A percentile compares a stretch with the other conserved stretches of the same genome.
These are phyloP conservation scores for Orchesellides sinensis DNA, from an alignment of 2,888 invertebrate genomes.

Conservation along the genomic window DNA sequence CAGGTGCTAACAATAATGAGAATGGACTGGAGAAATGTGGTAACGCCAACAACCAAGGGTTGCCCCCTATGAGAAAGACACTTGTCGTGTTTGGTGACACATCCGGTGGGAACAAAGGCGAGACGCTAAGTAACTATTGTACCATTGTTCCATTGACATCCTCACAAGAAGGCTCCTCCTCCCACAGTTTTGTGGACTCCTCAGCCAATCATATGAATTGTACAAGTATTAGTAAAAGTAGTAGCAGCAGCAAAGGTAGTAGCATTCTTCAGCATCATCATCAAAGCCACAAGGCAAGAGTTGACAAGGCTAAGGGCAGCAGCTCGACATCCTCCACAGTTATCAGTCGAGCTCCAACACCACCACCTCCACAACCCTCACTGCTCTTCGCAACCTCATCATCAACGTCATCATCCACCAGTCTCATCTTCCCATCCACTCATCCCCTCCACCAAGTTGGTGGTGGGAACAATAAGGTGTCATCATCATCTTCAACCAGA, in stretches of 20 bases:
- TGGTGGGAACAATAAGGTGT: too few relatives aligned
- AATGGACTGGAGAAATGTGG: not conserved
- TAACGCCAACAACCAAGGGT: slow-evolving; percentile 4
- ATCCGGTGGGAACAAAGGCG: too few relatives aligned
- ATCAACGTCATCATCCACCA: too few relatives aligned
- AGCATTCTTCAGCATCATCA: not conserved
- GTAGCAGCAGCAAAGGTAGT: not conserved
- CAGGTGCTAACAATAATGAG: not conserved
- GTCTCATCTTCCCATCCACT: too few relatives aligned
- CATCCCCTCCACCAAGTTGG: too few relatives aligned
- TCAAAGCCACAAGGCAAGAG: too few relatives aligned
- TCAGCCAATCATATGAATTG: slow-evolving; percentile 59
- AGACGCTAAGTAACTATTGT: too few relatives aligned
- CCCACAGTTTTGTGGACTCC: not conserved
- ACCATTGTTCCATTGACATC: too few relatives aligned
- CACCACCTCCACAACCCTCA: slow-evolving; percentile 36
- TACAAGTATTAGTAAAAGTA: slow-evolving; percentile 9
- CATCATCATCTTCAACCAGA: too few relatives aligned
- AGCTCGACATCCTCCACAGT: not conserved
- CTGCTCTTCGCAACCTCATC: too few relatives aligned
- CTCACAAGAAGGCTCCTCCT: too few relatives aligned
- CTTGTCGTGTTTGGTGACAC: slow-evolving; percentile 8
- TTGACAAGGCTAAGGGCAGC: not conserved
- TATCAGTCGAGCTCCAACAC: slow-evolving; percentile 11
- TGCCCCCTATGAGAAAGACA: slow-evolving; percentile 47